Evolutionary conservation across 2,888 invertebrate species (phyloP).

Genomic region (Elegia similella): DNA sequence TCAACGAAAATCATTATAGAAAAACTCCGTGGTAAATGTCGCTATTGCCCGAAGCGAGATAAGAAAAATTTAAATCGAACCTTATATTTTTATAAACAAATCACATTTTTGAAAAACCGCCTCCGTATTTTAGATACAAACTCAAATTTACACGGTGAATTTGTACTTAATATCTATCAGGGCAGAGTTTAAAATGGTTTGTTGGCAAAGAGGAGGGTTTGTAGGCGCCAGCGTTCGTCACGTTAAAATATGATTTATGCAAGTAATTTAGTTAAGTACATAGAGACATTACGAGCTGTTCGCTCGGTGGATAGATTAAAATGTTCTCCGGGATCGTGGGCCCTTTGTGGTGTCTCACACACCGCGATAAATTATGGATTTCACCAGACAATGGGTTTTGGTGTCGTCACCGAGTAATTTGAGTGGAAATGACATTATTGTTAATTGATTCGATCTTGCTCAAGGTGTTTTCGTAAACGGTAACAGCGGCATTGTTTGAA

Average conservation of each 20-base stretch:
- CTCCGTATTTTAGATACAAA: constrained; percentile 16
- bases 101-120: constrained; percentile 32
- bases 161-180: constrained; percentile 32
- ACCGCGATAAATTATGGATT: constrained; percentile 48
- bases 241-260: constrained; percentile 81
- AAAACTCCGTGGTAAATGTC: constrained; percentile 47
- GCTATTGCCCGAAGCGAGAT: constrained; percentile 26
- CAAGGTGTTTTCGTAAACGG: constrained; percentile 7
- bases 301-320: constrained; percentile 68
- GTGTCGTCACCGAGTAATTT: constrained; percentile 28
- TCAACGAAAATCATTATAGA: constrained; percentile 49
- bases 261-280: constrained; percentile 80
- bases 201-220: constrained; percentile 30
- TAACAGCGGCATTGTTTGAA: not conserved
- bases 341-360: constrained; percentile 45
- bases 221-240: constrained; percentile 61
- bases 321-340: constrained; percentile 54
- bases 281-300: constrained; percentile 68
- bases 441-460: constrained; percentile 21
- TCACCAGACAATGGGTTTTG: constrained; percentile 26
- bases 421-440: constrained; percentile 23
- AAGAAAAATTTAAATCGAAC: constrained; percentile 36
- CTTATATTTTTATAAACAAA: constrained; percentile 38
- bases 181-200: constrained; percentile 45
- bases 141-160: constrained; percentile 27